Percentiles rank a stretch among this genome's conserved stretches.
Evolutionary conservation across 2,113 vertebrate genomes (phyloP).

Genomic region (Equus quagga): DNA sequence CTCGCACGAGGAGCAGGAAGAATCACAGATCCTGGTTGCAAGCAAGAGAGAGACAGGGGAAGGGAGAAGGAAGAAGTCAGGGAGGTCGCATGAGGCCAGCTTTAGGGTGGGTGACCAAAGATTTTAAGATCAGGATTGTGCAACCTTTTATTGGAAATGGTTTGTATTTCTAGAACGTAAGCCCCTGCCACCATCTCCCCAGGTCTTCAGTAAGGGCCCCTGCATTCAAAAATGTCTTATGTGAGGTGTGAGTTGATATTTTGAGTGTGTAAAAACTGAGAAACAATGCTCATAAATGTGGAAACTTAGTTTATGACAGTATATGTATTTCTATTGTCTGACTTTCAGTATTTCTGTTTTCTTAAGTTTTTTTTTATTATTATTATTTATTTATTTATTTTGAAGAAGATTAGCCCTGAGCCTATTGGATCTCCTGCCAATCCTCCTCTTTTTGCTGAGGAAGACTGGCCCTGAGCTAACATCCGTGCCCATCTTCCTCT

Average conservation of each 20-base stretch:
- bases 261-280: neutral
- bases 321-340: neutral
- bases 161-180: neutral
- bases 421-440: too few species aligned
- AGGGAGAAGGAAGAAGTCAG: neutral
- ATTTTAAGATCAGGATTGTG: neutral
- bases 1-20: neutral
- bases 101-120: neutral
- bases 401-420: too few species aligned
- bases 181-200: neutral
- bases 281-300: neutral
- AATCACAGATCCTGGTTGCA: neutral
- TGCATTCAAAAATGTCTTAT: neutral
- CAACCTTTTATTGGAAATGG: neutral
- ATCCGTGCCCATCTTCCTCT: too few species aligned
- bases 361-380: neutral
- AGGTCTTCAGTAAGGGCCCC: neutral
- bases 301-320: neutral
- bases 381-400: too few species aligned
- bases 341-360: neutral
- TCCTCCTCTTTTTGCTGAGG: too few species aligned
- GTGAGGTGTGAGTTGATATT: neutral
- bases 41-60: neutral
- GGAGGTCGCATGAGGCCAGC: neutral
- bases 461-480: too few species aligned